Conservation (phyloP, 2,113 vertebrate species). For the Cephalopterus ornatus region DNA sequence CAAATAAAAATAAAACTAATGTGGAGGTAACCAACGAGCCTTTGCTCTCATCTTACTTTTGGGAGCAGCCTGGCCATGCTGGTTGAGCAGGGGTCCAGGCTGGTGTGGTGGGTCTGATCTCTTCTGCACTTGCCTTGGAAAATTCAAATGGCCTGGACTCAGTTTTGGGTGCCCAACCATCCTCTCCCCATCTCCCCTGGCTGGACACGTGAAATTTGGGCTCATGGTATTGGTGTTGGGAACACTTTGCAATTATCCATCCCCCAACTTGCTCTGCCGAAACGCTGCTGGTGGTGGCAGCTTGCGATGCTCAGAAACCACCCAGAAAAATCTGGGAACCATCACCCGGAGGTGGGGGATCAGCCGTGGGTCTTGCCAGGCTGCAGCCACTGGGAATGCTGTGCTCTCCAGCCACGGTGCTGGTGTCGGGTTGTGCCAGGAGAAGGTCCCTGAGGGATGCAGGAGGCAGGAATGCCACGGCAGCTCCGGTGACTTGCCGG, state of each 20-base stretch:
- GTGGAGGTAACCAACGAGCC: neutral
- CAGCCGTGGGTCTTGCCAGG: fast-evolving
- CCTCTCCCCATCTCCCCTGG: neutral
- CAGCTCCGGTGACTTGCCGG: neutral
- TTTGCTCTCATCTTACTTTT: neutral
- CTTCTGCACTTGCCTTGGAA: neutral
- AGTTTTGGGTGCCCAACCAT: neutral
- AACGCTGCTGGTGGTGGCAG: fast-evolving
- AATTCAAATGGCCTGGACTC: fast-evolving
- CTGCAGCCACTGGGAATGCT: fast-evolving
- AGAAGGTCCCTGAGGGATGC: neutral
- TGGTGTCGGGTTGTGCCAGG: fast-evolving
- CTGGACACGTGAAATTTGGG: fast-evolving
- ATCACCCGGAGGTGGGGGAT: neutral
- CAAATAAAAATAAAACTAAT: neutral
- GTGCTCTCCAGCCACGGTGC: fast-evolving
- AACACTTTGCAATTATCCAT: neutral
- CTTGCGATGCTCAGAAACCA: neutral
- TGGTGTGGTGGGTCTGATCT: neutral
- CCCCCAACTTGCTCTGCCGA: neutral
- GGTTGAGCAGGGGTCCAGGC: neutral
- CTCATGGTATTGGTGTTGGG: fast-evolving
- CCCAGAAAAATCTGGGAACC: neutral
- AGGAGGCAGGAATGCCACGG: neutral
- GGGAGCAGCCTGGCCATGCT: neutral